A percentile compares a stretch with the other conserved stretches of the same genome.
These are phyloP conservation scores for Cataglyphis hispanica DNA, from an alignment of 1,140 invertebrate genomes.

Conservation along the genomic window DNA sequence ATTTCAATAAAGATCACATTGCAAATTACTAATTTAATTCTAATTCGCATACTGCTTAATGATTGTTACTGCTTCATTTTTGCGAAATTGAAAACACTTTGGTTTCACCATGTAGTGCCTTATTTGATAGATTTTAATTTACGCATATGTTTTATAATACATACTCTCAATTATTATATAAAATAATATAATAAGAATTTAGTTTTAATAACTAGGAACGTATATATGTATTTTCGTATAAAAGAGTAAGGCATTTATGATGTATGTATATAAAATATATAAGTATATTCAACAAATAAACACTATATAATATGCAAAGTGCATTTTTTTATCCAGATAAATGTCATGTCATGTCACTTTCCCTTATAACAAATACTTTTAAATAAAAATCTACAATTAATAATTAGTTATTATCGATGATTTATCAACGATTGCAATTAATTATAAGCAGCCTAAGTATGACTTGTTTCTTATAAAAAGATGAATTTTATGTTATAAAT, in stretches of 20 bases:
- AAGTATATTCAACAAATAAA: conserved; percentile 36
- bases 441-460: background rate
- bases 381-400: background rate
- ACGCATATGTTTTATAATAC: background rate
- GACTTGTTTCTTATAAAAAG: background rate
- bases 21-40: background rate
- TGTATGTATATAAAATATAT: conserved; percentile 26
- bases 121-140: conserved; percentile 34
- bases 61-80: background rate
- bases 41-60: background rate
- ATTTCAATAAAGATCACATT: conserved; percentile 16
- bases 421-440: background rate
- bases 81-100: conserved; percentile 15
- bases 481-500: too few species aligned
- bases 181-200: background rate
- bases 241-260: conserved; percentile 20
- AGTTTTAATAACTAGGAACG: conserved; percentile 21
- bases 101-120: conserved; percentile 55
- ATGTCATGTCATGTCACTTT: background rate
- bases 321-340: background rate
- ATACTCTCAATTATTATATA: background rate
- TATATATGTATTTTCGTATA: background rate
- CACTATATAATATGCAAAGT: background rate
- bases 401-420: background rate
- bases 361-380: background rate